Evolutionary conservation across 1,140 invertebrate genomes (phyloP).

Genomic region (Acromyrmex heyeri): DNA sequence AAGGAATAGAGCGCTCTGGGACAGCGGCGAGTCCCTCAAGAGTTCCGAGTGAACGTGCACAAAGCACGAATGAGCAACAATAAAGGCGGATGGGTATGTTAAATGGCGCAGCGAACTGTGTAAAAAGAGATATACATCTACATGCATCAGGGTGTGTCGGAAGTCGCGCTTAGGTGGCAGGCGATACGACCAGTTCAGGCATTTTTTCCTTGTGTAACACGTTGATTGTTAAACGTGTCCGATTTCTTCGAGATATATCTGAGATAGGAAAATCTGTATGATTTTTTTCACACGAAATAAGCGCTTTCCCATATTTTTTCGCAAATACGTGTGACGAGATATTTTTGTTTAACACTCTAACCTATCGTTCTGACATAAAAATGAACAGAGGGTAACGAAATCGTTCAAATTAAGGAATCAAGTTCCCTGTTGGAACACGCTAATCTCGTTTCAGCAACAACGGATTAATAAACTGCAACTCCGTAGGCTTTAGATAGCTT

Average conservation of each 20-base stretch:
- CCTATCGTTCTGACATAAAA: background rate
- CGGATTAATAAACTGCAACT: conserved; percentile 46
- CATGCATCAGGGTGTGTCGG: conserved; percentile 42
- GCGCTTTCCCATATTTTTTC: background rate
- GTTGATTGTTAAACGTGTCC: background rate
- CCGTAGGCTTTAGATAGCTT: conserved; percentile 7
- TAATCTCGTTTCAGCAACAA: conserved; percentile 32
- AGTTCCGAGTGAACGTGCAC: conserved; percentile 46
- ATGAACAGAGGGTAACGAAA: background rate
- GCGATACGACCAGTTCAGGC: conserved; percentile 22
- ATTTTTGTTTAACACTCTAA: background rate
- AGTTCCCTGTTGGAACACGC: background rate
- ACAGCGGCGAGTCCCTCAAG: conserved; percentile 48
- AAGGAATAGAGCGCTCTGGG: conserved; percentile 38
- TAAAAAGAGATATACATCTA: conserved; percentile 60
- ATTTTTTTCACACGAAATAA: background rate
- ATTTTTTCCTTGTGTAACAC: background rate
- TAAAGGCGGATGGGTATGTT: conserved; percentile 54
- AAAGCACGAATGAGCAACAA: conserved; percentile 58
- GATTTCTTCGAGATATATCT: background rate
- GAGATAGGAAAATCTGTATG: background rate
- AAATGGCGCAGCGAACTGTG: conserved; percentile 61
- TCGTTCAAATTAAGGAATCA: background rate
- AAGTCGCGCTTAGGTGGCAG: conserved; percentile 49
- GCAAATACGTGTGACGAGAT: background rate